Evolutionary conservation across 2,888 invertebrate genomes (phyloP), one percentile per base, ranked within the genome.

Genomic region (Dascillus cervinus): DNA sequence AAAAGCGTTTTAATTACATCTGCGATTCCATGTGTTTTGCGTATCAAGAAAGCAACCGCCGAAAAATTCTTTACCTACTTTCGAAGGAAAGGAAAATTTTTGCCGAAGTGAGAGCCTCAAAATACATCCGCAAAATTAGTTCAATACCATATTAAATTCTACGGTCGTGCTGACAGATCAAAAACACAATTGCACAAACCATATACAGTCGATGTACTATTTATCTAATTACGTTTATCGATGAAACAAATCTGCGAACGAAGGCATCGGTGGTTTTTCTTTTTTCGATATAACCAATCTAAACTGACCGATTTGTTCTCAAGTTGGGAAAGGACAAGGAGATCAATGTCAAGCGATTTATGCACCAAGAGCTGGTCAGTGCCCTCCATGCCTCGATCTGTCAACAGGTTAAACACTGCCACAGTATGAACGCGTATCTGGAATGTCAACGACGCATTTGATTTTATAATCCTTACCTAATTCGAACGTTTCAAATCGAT

Each of bases 361-460:
- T 17, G 33, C 33, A 34, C 31, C n/a, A n/a, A n/a, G n/a, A n/a
- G n/a, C 29, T 40, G 40, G 40, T 40, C 40, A 40, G 40, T 40
- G 40, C 37, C 40, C 33, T 30, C 40, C 28, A 23, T 31, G 34
- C 32, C 37, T 40, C 26, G 36, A 34, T 40, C 34, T 40, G 36
- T 40, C 40, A 36, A 28, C 29, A 12, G 27, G 34, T 22, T 14
- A 19, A 22, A 30, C 22, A 28, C 20, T 22, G 26, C 11, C 29
- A 29, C 29, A 14, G 26, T 24, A 13, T 15, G 19, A 20, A 17
- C 33, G 33, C 36, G 26, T 31, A 34, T 39, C 31, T 17, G 32
- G 39, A 33, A 35, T 33, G 29, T 39, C 33, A 34, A 33, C n/a
- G n/a, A n/a, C n/a, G n/a, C n/a, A n/a, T n/a, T n/a, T n/a, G n/a